Percentiles rank a stretch among this genome's conserved stretches.
phyloP scores from a whole-genome alignment of 2,113 vertebrate species.

The Notarius quadriscutis region DNA sequence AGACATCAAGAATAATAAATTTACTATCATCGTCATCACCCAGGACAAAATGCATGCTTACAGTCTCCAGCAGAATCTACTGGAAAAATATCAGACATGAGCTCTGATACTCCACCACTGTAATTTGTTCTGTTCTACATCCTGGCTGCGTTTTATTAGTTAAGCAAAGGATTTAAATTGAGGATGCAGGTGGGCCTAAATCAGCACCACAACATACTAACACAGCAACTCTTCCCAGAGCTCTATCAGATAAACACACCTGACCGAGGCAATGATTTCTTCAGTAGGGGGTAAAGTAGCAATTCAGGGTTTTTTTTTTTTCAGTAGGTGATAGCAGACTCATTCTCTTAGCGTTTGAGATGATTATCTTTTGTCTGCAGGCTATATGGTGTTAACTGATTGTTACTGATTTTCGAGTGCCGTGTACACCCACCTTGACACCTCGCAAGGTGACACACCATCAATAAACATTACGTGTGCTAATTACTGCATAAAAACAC shows the following conservation, averaged over 20 bases:
- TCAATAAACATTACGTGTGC: not conserved
- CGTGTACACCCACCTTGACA: slow-evolving; percentile 22
- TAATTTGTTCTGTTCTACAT: not conserved
- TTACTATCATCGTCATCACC: not conserved
- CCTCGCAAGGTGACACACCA: slow-evolving; percentile 13
- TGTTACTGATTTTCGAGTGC: slow-evolving; percentile 29
- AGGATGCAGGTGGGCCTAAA: slow-evolving; percentile 10
- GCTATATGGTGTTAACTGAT: slow-evolving; percentile 23
- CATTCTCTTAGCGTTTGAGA: slow-evolving; percentile 35
- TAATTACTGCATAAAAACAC: slow-evolving; percentile 29
- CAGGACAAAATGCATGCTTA: not conserved
- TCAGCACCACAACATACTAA: slow-evolving; percentile 20
- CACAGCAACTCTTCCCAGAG: slow-evolving; percentile 11
- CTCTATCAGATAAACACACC: slow-evolving; percentile 37
- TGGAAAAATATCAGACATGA: not conserved
- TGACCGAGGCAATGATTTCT: slow-evolving; percentile 23
- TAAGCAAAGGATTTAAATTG: slow-evolving; percentile 38
- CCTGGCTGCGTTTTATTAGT: slow-evolving; percentile 17
- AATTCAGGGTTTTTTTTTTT: slow-evolving; percentile 6
- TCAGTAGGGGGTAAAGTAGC: slow-evolving; percentile 12
- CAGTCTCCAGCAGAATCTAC: not conserved
- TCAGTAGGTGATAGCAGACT: not conserved
- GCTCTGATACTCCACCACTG: not conserved
- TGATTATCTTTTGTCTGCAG: slow-evolving; percentile 42
- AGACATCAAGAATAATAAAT: not conserved